Conservation (phyloP, 35 echinoderm and acorn worm species). For the Acanthaster planci region DNA sequence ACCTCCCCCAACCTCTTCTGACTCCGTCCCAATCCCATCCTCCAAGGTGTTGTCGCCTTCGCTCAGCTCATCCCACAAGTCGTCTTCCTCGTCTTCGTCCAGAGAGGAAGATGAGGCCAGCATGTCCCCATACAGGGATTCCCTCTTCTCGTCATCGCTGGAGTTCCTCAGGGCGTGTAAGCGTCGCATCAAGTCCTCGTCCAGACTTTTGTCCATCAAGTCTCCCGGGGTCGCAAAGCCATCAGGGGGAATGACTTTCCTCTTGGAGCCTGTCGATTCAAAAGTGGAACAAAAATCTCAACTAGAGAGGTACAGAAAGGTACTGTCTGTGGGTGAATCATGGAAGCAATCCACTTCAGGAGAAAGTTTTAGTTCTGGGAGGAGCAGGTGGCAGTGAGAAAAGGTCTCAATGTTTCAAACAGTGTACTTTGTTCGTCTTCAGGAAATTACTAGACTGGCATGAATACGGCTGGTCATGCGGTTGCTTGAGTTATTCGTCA, state of each 20-base stretch:
- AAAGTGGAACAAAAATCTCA: background rate
- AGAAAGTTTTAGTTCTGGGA: too few relatives aligned
- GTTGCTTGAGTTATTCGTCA: too few relatives aligned
- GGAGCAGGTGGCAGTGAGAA: too few relatives aligned
- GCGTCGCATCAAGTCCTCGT: slow-evolving; percentile 45
- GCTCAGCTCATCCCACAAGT: slow-evolving; percentile 20
- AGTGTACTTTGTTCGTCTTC: too few relatives aligned
- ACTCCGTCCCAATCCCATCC: background rate
- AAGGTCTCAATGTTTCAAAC: too few relatives aligned
- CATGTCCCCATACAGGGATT: slow-evolving; percentile 12
- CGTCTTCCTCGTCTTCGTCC: slow-evolving; percentile 19
- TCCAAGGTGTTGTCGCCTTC: background rate
- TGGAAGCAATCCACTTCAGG: too few relatives aligned
- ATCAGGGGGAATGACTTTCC: slow-evolving; percentile 38
- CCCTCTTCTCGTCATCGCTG: slow-evolving; percentile 31
- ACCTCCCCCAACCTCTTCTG: background rate
- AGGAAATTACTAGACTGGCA: too few relatives aligned
- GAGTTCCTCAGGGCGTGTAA: slow-evolving; percentile 39
- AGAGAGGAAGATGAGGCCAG: slow-evolving; percentile 16
- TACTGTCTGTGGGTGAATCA: too few relatives aligned
- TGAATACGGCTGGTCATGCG: too few relatives aligned
- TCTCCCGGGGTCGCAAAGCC: slow-evolving; percentile 48
- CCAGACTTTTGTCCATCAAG: slow-evolving; percentile 36
- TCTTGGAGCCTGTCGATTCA: background rate
- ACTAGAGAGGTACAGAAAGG: background rate